phyloP scores from a whole-genome alignment of 2,888 invertebrate species.

The Spilarctia lutea region DNA sequence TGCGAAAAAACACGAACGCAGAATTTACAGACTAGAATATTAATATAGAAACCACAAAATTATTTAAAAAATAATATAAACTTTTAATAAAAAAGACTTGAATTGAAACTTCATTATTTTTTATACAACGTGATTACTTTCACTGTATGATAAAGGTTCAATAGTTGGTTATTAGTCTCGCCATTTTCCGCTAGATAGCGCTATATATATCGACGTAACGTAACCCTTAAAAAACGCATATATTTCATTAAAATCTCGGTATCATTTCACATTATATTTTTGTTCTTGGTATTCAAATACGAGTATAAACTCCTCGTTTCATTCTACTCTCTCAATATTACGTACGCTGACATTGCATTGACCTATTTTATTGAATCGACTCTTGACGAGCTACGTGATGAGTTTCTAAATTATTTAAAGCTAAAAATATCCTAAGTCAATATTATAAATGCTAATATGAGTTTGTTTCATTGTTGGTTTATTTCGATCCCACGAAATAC shows the following conservation, averaged over 20 bases:
- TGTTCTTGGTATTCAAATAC: neutral
- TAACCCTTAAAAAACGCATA: neutral
- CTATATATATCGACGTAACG: neutral
- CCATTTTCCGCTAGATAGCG: neutral
- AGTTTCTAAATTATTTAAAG: constrained; percentile 7
- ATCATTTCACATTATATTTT: neutral
- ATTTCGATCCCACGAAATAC: neutral
- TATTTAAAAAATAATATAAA: too few species aligned
- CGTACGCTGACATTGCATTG: constrained; percentile 5
- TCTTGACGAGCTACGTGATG: constrained; percentile 2
- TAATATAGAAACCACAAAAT: too few species aligned
- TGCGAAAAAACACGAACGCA: too few species aligned
- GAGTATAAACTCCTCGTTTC: neutral
- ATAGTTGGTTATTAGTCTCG: neutral
- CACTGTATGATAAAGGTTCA: neutral
- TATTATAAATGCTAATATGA: neutral
- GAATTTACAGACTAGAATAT: too few species aligned
- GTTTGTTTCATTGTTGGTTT: neutral
- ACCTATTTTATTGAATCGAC: constrained; percentile 13
- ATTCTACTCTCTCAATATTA: neutral
- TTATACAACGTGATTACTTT: neutral
- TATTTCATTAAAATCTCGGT: neutral
- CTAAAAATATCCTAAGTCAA: neutral
- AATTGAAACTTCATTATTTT: neutral
- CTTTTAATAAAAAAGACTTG: too few species aligned